Percentiles rank a stretch among this genome's conserved stretches.
These are phyloP conservation scores for Corythornis cristatus DNA, from an alignment of 2,113 vertebrate species.

Conservation along the genomic window DNA sequence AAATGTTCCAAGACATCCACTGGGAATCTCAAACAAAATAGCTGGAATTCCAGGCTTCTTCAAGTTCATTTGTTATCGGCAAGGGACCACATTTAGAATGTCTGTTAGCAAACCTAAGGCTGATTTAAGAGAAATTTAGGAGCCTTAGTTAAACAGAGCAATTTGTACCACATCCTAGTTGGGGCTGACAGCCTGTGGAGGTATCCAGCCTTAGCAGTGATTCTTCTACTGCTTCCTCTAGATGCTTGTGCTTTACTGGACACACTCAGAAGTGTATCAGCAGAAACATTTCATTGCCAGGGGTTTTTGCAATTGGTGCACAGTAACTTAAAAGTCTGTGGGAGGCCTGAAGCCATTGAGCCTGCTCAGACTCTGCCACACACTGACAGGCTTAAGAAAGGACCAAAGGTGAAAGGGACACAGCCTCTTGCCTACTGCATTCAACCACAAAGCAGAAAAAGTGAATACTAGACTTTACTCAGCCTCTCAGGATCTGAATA, in stretches of 20 bases:
- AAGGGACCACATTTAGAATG: neutral
- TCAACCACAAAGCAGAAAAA: neutral
- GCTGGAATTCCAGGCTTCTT: slow-evolving; percentile 12
- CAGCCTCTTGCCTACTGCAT: neutral
- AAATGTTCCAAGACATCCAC: neutral
- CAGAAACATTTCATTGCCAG: neutral
- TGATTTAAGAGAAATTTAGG: neutral
- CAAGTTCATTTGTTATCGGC: neutral
- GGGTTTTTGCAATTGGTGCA: neutral
- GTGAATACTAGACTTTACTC: neutral
- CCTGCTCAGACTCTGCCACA: neutral
- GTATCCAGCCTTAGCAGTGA: neutral
- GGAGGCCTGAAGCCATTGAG: neutral
- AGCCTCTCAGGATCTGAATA: neutral
- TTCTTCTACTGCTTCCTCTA: neutral
- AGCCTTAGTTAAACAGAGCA: neutral
- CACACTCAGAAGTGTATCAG: neutral
- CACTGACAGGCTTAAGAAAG: neutral
- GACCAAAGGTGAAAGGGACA: neutral
- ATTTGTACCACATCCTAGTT: neutral
- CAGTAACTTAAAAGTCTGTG: neutral
- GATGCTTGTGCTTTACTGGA: neutral
- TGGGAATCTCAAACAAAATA: slow-evolving; percentile 8
- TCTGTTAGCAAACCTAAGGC: neutral
- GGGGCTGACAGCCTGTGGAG: neutral